phyloP scores from a whole-genome alignment of 2,888 invertebrate species.

The Drosophila merina region DNA sequence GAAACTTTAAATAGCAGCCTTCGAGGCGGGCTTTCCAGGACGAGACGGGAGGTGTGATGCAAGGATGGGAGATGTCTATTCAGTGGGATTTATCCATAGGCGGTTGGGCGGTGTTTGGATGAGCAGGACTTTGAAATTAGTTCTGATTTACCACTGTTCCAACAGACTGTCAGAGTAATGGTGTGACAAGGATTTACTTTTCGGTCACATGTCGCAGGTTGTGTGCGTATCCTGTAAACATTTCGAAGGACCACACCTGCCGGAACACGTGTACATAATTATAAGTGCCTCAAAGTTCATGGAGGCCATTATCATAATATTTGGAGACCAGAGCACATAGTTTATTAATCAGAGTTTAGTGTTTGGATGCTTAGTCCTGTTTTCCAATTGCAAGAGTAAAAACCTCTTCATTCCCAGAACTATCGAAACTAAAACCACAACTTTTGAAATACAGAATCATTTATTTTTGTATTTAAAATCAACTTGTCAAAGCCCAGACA shows the following conservation, averaged over 20 bases:
- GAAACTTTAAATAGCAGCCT: constrained; percentile 71
- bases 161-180: constrained; percentile 31
- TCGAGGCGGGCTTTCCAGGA: constrained; percentile 25
- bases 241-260: constrained; percentile 40
- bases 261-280: constrained; percentile 36
- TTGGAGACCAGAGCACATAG: neutral
- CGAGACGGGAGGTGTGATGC: constrained; percentile 10
- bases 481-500: constrained; percentile 18
- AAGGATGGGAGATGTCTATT: constrained; percentile 15
- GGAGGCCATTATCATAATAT: constrained; percentile 22
- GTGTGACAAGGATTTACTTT: constrained; percentile 42
- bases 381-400: no score
- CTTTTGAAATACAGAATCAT: no score
- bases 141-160: constrained; percentile 65
- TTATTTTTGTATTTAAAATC: constrained; percentile 13
- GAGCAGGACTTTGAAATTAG: constrained; percentile 45
- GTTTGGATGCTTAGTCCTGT: neutral
- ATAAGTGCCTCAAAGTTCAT: constrained; percentile 22
- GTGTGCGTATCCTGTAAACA: constrained; percentile 50
- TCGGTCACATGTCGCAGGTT: constrained; percentile 33
- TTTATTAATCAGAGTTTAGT: constrained; percentile 2
- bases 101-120: constrained; percentile 54
- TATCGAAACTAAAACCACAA: no score
- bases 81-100: constrained; percentile 7
- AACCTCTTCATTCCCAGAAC: no score